Evolutionary conservation across 2,797 vertebrate species (phyloP), one percentile per base, ranked within the genome.

Genomic region (Pampus argenteus): DNA sequence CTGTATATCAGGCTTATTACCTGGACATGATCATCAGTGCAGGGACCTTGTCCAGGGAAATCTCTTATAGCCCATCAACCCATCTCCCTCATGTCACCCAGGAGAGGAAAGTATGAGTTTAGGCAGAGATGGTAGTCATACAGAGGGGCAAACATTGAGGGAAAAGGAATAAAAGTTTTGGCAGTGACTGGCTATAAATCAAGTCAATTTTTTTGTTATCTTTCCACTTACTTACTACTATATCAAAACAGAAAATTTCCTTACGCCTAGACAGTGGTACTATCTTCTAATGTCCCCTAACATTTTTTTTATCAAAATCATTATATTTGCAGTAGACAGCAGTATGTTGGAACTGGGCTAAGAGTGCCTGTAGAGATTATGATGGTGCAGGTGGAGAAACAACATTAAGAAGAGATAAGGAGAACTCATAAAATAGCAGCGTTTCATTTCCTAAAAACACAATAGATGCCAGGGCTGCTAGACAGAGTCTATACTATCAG

Each of bases 391-490:
- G 79, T 78, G 82, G 87, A 78, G 83, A 82, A 79, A 73, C 73
- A 84, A 79, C 88, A 88, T 86, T 72, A 85, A 34, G 51, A 64
- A 10, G 49, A 88, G 94, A 95, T 95, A 94, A 94, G 89, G 71
- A 44, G 77, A 88, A 88, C 85, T 93, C 91, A 93, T 91, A 89
- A 93, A 89, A 89, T 45, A 82, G 78, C 83, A 83, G 77, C 65
- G 67, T 92, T 94, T 95, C 88, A 94, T 95, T 94, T 94, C 93
- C 92, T 91, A 93, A 93, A 93, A 90, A 81, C 85, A 81, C 79
- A 88, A 86, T 81, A 80, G 72, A 86, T 76, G 58, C 36, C 54
- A 26, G 38, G 31, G 75, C 75, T 70, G 71, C 69, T 71, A 77
- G 71, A 71, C 54, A 71, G 81, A 71, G 81, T n/a, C n/a, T n/a